Evolutionary conservation across 1,140 invertebrate species (phyloP), one percentile per base, ranked within the genome.

Genomic region (Melipona quadrifasciata): DNA sequence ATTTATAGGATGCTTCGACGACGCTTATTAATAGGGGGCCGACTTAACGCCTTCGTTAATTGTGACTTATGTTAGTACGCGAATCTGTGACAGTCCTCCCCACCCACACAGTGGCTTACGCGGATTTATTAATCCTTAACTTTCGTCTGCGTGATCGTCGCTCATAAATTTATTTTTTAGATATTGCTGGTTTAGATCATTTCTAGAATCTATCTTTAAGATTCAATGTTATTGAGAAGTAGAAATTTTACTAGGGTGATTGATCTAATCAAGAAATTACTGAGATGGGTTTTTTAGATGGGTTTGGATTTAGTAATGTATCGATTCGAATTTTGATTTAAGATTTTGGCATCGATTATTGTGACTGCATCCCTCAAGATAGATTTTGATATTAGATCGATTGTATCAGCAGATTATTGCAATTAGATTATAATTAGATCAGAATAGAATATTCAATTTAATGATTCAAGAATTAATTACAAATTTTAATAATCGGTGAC

Each of bases 21-120:
- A 89, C 82, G 91, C 90, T 92, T 92, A 92, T 91, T 92, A 92
- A 92, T 91, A 91, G 90, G 86, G 88, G 80, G 80, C 89, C 84
- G 86, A 91, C 87, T 92, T 90, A 92, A 90, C 86, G 87, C 86
- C 87, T 90, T 91, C 87, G 82, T 90, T 91, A 92, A 92, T 91
- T 91, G 91, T 92, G 81, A 88, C 87, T 91, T 91, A 91, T 91
- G 88, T 82, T 67, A 65, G 80, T 58, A 74, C 87, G 81, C 80
- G 87, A 86, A 83, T 34, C 61, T 47, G 34, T 34, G 80, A 74
- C 72, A 78, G 34, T 12, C 67, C 70, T n/a, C 8, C 57, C 64
- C 5, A 19, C 39, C 17, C 58, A 14, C 24, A n/a, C 61, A 70
- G 55, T 65, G 82, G 55, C 83, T 86, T 34, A 86, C 80, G 77